A percentile compares a stretch with the other conserved stretches of the same genome.
These are phyloP conservation scores for Sesia apiformis DNA, from an alignment of 2,888 invertebrate species.

Conservation along the genomic window DNA sequence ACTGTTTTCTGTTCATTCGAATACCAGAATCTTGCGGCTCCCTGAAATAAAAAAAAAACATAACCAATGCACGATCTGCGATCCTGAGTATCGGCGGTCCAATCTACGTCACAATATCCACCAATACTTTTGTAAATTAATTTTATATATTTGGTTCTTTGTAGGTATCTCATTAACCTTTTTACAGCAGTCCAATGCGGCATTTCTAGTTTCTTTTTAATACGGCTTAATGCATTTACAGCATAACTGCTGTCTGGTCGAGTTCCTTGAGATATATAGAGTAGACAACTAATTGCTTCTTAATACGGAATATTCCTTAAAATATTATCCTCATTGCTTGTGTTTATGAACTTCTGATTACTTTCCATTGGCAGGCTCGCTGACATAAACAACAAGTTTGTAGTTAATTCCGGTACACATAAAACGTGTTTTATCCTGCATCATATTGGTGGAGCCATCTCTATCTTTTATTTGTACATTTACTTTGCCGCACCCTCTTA, in stretches of 20 bases:
- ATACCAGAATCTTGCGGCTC: conserved; percentile 11
- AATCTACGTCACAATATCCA: conserved; percentile 10
- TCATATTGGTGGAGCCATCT: no score
- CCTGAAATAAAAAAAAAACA: conserved; percentile 9
- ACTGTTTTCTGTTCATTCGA: conserved; percentile 13
- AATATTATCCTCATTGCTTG: no score
- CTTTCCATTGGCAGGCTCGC: no score
- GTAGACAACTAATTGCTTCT: conserved; percentile 13
- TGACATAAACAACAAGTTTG: no score
- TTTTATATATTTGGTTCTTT: conserved; percentile 10
- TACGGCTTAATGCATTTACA: conserved; percentile 15
- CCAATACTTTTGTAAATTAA: conserved; percentile 4
- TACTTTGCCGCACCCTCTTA: no score
- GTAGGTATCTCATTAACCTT: conserved; percentile 12
- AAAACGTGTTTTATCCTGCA: no score
- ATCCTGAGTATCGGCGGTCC: conserved; percentile 7
- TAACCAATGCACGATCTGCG: conserved; percentile 11
- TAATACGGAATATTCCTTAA: conserved; percentile 6
- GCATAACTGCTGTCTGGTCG: conserved; percentile 14
- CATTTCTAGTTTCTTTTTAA: conserved; percentile 11
- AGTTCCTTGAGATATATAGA: conserved; percentile 13
- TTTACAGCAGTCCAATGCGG: conserved; percentile 11
- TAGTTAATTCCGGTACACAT: no score
- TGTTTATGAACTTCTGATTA: no score
- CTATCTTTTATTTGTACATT: no score